Conservation (phyloP, 2,113 vertebrate species). For the Sinocyclocheilus maitianheensis region DNA sequence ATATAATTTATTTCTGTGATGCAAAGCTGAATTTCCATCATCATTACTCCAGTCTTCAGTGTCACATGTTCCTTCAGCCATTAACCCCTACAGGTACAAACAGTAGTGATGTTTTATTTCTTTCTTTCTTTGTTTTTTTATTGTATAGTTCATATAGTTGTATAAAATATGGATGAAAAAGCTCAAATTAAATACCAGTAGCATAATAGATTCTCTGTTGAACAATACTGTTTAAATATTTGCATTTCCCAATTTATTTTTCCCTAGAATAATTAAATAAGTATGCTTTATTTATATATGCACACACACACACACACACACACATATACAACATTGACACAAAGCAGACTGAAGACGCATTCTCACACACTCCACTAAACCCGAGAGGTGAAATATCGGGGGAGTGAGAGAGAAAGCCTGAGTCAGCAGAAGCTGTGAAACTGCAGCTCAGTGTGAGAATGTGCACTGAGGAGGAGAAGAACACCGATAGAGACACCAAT, state of each 20-base stretch:
- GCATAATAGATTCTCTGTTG: not conserved
- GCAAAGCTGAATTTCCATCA: too few relatives aligned
- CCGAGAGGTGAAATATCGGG: not conserved
- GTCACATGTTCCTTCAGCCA: too few relatives aligned
- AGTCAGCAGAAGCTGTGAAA: slow-evolving; percentile 18
- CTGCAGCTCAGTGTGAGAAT: slow-evolving; percentile 18
- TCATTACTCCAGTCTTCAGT: too few relatives aligned
- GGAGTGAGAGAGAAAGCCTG: slow-evolving; percentile 6
- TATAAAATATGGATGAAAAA: not conserved
- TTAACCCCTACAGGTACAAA: too few relatives aligned
- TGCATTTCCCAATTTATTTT: not conserved
- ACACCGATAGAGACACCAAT: not conserved
- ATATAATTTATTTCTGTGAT: too few relatives aligned
- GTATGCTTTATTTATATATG: not conserved
- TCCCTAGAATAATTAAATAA: not conserved
- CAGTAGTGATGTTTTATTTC: not conserved
- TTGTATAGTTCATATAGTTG: not conserved
- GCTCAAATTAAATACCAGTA: not conserved
- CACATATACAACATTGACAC: not conserved
- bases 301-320: not conserved
- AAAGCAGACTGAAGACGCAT: not conserved
- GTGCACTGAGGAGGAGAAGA: not conserved
- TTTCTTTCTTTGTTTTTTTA: not conserved
- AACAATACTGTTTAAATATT: not conserved
- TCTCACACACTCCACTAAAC: not conserved